A percentile compares a stretch with the other conserved stretches of the same genome.
Conservation (phyloP, 2,888 invertebrate species). For the Leptarthrus brevirostris region DNA sequence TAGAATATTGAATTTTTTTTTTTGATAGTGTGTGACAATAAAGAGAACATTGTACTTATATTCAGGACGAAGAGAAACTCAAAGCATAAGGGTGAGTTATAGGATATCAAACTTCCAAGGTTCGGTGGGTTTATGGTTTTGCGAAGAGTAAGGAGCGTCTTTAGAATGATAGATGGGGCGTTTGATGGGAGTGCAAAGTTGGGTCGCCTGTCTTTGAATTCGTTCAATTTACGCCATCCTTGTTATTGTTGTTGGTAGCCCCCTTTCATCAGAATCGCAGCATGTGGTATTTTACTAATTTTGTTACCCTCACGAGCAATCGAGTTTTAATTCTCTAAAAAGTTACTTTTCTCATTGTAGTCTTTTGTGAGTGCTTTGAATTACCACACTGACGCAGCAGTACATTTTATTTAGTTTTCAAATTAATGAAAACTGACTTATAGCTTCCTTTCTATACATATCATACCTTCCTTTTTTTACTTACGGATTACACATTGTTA, state of each 20-base stretch:
- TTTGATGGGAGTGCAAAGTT: constrained; percentile 28
- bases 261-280: constrained; percentile 5
- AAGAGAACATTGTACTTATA: constrained; percentile 17
- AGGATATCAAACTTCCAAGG: constrained; percentile 7
- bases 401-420: too few relatives aligned
- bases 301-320: not conserved
- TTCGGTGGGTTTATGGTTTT: not conserved
- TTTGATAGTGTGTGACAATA: not conserved
- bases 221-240: constrained; percentile 1
- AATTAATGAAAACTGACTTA: too few relatives aligned
- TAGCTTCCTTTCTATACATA: too few relatives aligned
- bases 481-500: too few relatives aligned
- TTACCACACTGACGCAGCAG: too few relatives aligned
- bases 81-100: not conserved
- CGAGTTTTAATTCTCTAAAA: not conserved
- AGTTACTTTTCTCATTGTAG: not conserved
- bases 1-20: not conserved
- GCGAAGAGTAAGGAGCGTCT: constrained; percentile 11
- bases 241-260: not conserved
- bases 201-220: constrained; percentile 6
- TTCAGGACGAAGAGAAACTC: not conserved
- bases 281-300: not conserved
- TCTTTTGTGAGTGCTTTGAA: too few relatives aligned
- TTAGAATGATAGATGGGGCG: constrained; percentile 39
- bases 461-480: too few relatives aligned